Percentiles rank a stretch among this genome's conserved stretches.
Evolutionary conservation across 2,888 invertebrate species (phyloP).

Genomic region (Zele albiditarsus): DNA sequence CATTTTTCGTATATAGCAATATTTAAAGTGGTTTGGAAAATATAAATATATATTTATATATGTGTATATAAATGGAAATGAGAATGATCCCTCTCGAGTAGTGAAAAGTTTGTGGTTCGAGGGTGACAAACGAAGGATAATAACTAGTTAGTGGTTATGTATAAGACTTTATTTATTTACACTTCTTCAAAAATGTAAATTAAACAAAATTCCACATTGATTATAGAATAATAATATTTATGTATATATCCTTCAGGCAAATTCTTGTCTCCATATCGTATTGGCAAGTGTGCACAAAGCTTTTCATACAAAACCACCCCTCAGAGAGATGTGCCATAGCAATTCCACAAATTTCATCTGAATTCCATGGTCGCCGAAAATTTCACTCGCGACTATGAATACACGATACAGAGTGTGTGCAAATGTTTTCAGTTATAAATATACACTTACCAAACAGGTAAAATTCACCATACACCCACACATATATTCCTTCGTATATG

Average conservation of each 20-base stretch:
- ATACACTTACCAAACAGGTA: background rate
- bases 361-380: conserved; percentile 68
- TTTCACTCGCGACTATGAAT: conserved; percentile 57
- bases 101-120: no score
- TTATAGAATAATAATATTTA: conserved; percentile 3
- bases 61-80: no score
- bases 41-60: no score
- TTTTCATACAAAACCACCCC: conserved; percentile 17
- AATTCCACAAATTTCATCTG: conserved; percentile 72
- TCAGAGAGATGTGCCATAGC: conserved; percentile 51
- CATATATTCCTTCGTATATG: conserved; percentile 48
- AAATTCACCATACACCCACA: conserved; percentile 26
- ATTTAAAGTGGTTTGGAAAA: no score
- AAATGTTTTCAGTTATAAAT: conserved; percentile 15
- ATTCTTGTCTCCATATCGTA: conserved; percentile 35
- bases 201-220: conserved; percentile 4
- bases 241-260: conserved; percentile 20
- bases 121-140: no score
- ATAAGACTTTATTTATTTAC: no score
- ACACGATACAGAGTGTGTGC: conserved; percentile 23
- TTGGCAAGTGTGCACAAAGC: conserved; percentile 27
- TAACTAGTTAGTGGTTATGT: no score
- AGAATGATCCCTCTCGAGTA: no score
- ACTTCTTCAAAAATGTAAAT: background rate
- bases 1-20: no score